phyloP scores from a whole-genome alignment of 2,113 vertebrate genomes.

The Benitochromis conjunctus region DNA sequence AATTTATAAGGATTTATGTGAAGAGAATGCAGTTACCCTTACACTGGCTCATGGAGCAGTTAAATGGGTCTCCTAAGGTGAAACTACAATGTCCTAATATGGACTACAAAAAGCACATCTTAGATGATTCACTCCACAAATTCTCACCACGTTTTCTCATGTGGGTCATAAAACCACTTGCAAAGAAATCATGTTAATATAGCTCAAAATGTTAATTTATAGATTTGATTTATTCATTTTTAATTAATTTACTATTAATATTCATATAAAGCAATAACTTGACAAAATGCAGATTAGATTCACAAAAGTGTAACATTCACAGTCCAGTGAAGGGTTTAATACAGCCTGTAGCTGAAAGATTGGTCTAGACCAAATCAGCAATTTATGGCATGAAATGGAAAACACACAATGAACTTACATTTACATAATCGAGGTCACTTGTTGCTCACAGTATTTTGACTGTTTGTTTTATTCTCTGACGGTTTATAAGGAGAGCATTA shows the following conservation, averaged over 20 bases:
- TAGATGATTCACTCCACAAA: not conserved
- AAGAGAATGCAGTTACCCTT: not conserved
- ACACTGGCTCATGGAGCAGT: not conserved
- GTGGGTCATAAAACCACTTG: not conserved
- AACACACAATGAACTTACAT: not conserved
- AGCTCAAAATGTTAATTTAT: not conserved
- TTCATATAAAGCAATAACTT: not conserved
- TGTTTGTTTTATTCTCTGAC: not conserved
- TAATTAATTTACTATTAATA: not conserved
- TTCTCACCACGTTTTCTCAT: not conserved
- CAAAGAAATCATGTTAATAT: not conserved
- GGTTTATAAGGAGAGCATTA: not conserved
- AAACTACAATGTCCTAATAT: not conserved
- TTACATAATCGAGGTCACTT: not conserved
- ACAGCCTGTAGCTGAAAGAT: not conserved
- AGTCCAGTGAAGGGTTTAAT: not conserved
- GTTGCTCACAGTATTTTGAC: not conserved
- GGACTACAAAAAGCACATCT: not conserved
- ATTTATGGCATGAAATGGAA: not conserved
- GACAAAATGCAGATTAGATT: not conserved
- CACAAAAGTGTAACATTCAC: not conserved
- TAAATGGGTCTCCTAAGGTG: not conserved
- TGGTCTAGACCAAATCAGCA: not conserved
- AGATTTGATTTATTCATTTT: not conserved
- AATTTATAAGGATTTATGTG: not conserved